These are phyloP conservation scores for Coenonympha glycerion DNA, from an alignment of 2,888 invertebrate species.

Conservation along the genomic window DNA sequence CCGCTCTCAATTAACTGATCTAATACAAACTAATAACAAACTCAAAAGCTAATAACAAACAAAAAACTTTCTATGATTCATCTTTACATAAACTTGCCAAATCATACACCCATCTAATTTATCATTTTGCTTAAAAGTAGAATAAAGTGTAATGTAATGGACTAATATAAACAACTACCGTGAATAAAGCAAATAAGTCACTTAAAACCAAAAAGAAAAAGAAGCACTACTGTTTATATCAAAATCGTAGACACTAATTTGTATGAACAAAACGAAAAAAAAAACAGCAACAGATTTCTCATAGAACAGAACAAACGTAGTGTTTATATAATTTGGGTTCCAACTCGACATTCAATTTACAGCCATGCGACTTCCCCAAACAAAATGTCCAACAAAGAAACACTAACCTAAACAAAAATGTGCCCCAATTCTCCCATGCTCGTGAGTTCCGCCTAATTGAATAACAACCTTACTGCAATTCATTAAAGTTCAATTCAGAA, in stretches of 20 bases:
- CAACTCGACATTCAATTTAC: conserved; percentile 35
- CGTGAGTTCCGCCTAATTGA: conserved; percentile 16
- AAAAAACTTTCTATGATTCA: too few species aligned
- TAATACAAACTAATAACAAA: too few species aligned
- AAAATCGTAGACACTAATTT: conserved; percentile 7
- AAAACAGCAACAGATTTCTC: conserved; percentile 7
- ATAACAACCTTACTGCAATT: conserved; percentile 25
- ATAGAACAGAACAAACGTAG: conserved; percentile 12
- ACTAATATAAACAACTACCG: too few species aligned
- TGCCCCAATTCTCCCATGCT: conserved; percentile 41
- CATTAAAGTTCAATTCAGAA: conserved; percentile 28
- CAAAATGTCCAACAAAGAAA: conserved; percentile 41
- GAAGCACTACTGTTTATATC: background rate
- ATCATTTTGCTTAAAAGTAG: too few species aligned
- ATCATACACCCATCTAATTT: too few species aligned
- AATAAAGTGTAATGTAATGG: too few species aligned
- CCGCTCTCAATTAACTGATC: too few species aligned
- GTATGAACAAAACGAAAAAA: background rate
- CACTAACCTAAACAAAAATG: conserved; percentile 44
- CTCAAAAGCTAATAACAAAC: too few species aligned
- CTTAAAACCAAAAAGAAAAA: background rate
- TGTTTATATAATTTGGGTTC: conserved; percentile 25
- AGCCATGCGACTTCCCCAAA: conserved; percentile 36
- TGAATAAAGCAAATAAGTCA: background rate
- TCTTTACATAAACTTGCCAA: too few species aligned